These are phyloP conservation scores for Biston betularia DNA, from an alignment of 2,888 invertebrate genomes.

Conservation along the genomic window DNA sequence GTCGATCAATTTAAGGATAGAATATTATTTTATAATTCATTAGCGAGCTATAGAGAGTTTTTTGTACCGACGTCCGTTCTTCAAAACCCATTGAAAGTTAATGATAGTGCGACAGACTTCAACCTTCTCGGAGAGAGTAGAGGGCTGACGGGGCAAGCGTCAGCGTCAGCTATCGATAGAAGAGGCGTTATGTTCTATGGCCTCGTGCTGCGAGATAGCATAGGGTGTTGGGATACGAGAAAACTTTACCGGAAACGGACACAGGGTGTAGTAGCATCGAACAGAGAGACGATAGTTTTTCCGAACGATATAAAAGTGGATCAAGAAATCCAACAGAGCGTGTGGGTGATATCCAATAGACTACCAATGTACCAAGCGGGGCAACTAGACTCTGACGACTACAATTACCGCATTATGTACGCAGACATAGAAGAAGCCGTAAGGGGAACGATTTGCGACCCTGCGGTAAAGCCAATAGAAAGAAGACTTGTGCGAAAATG, in stretches of 20 bases:
- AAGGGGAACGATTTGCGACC: conserved; percentile 90
- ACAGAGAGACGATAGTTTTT: conserved; percentile 89
- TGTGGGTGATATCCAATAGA: conserved; percentile 92
- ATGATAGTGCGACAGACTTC: conserved; percentile 68
- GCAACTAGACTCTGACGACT: conserved; percentile 86
- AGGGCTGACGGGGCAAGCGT: conserved; percentile 89
- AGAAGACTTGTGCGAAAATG: conserved; percentile 40
- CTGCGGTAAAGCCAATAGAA: conserved; percentile 59
- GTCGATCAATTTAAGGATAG: conserved; percentile 82
- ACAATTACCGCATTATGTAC: conserved; percentile 91
- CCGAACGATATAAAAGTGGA: conserved; percentile 94
- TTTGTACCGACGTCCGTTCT: conserved; percentile 89
- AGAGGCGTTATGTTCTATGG: conserved; percentile 92
- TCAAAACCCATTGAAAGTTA: conserved; percentile 81
- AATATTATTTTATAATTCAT: conserved; percentile 91
- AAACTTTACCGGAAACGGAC: conserved; percentile 89
- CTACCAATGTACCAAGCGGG: conserved; percentile 91
- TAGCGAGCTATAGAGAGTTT: conserved; percentile 93
- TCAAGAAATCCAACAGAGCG: conserved; percentile 87
- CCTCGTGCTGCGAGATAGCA: conserved; percentile 90
- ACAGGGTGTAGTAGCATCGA: conserved; percentile 87
- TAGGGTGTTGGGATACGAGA: conserved; percentile 93
- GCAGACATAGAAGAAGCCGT: conserved; percentile 88
- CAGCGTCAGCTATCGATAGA: conserved; percentile 90
- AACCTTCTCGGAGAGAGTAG: conserved; percentile 80